Evolutionary conservation across 2,888 invertebrate genomes (phyloP).

Genomic region (Melieria crassipennis): DNA sequence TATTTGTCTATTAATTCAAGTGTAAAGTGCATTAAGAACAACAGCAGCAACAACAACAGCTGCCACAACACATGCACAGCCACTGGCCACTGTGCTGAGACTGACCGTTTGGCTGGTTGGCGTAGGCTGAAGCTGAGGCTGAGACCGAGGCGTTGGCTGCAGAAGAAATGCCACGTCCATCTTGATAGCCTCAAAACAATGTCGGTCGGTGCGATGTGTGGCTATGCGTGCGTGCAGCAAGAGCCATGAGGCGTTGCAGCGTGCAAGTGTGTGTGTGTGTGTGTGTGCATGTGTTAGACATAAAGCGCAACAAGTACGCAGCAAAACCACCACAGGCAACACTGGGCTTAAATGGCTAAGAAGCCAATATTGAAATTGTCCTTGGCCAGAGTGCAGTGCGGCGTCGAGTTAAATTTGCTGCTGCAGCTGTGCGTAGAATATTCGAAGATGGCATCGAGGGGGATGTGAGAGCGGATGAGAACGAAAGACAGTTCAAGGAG

Average conservation of each 20-base stretch:
- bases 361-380: constrained; percentile 32
- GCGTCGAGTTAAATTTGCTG: background rate
- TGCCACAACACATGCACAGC: too few species aligned
- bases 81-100: too few species aligned
- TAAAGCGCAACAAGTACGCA: constrained; percentile 13
- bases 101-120: too few species aligned
- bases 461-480: too few species aligned
- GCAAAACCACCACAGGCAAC: constrained; percentile 8
- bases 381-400: constrained; percentile 1
- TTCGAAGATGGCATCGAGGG: background rate
- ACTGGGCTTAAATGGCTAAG: constrained; percentile 27
- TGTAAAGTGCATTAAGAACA: constrained; percentile 25
- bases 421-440: background rate
- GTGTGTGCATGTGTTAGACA: too few species aligned
- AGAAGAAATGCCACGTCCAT: too few species aligned
- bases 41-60: constrained; percentile 15
- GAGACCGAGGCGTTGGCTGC: too few species aligned
- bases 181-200: too few species aligned
- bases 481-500: constrained; percentile 5
- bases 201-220: too few species aligned
- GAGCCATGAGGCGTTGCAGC: background rate
- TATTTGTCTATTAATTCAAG: constrained; percentile 32
- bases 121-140: too few species aligned
- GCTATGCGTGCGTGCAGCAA: background rate
- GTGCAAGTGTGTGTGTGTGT: background rate